Percentiles rank a stretch among this genome's conserved stretches.
These are phyloP conservation scores for Auanema freiburgensis DNA, from an alignment of 2,888 invertebrate genomes.

Conservation along the genomic window DNA sequence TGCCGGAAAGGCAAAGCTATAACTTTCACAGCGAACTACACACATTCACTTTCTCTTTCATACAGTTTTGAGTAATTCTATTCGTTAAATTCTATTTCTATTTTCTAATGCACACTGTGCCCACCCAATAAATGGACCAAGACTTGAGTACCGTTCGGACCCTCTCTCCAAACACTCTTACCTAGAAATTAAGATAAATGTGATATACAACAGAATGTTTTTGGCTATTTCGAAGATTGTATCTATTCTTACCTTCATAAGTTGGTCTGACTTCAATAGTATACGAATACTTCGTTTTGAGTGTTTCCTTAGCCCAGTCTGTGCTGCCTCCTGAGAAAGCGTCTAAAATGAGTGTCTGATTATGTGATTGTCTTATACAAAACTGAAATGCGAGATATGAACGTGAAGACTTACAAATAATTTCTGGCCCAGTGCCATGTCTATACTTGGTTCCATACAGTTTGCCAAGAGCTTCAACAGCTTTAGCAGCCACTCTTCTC, in stretches of 20 bases:
- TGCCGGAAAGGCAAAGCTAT: no score
- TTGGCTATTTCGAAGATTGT: not conserved
- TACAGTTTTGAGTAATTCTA: not conserved
- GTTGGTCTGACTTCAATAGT: constrained; percentile 59
- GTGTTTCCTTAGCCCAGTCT: constrained; percentile 62
- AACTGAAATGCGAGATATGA: not conserved
- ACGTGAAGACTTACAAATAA: constrained; percentile 52
- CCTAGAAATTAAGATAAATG: not conserved
- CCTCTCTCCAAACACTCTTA: constrained; percentile 6
- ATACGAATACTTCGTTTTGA: constrained; percentile 60
- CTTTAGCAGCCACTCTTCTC: constrained; percentile 57
- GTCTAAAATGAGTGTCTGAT: constrained; percentile 36
- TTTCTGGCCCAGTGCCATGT: constrained; percentile 62
- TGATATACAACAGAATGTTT: not conserved
- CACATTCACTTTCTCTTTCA: not conserved
- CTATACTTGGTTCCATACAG: constrained; percentile 60
- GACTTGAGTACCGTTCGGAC: constrained; percentile 10
- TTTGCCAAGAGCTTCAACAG: constrained; percentile 52
- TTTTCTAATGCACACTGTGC: not conserved
- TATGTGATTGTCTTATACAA: not conserved
- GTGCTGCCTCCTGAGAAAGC: constrained; percentile 61
- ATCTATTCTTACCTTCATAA: constrained; percentile 52
- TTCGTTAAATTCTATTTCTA: constrained; percentile 1
- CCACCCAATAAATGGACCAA: constrained; percentile 12
- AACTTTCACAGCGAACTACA: constrained; percentile 1